Conservation (phyloP, 2,888 invertebrate species). For the Trichogramma dendrolimi region DNA sequence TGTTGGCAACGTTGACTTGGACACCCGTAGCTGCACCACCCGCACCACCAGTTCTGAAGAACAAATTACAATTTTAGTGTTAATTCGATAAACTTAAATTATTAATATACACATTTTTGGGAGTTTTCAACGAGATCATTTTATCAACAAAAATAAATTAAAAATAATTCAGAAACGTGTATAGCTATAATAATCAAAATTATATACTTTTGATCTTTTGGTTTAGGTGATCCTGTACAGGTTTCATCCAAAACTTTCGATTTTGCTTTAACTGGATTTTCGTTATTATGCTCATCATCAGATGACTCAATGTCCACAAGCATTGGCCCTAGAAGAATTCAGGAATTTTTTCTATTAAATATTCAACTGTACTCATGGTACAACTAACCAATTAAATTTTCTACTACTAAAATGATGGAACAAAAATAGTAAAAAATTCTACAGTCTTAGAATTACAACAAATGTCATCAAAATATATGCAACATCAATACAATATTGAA, state of each 20-base stretch:
- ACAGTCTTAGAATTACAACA: too few relatives aligned
- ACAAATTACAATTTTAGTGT: slow-evolving; percentile 6
- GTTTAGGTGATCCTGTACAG: slow-evolving; percentile 47
- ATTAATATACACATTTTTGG: too few relatives aligned
- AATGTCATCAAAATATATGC: slow-evolving; percentile 18
- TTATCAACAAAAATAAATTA: background rate
- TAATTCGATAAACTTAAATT: background rate
- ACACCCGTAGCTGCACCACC: slow-evolving; percentile 40
- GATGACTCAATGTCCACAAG: slow-evolving; percentile 69
- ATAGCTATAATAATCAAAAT: slow-evolving; percentile 7
- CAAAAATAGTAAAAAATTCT: too few relatives aligned
- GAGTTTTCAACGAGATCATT: too few relatives aligned
- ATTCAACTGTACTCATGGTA: background rate
- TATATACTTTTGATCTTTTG: slow-evolving; percentile 50
- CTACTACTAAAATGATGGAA: too few relatives aligned
- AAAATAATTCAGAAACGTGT: background rate
- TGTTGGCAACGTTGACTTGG: slow-evolving; percentile 34
- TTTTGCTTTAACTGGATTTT: slow-evolving; percentile 65
- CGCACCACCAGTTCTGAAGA: slow-evolving; percentile 32
- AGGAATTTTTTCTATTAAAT: slow-evolving; percentile 8
- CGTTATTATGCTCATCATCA: slow-evolving; percentile 77
- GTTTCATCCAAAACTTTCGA: slow-evolving; percentile 47
- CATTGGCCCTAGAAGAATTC: slow-evolving; percentile 43
- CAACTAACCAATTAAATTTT: too few relatives aligned
- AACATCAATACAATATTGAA: slow-evolving; percentile 28